These are phyloP conservation scores for Galaxea fascicularis DNA, from an alignment of 92 coral and sea anemone species.

Conservation along the genomic window DNA sequence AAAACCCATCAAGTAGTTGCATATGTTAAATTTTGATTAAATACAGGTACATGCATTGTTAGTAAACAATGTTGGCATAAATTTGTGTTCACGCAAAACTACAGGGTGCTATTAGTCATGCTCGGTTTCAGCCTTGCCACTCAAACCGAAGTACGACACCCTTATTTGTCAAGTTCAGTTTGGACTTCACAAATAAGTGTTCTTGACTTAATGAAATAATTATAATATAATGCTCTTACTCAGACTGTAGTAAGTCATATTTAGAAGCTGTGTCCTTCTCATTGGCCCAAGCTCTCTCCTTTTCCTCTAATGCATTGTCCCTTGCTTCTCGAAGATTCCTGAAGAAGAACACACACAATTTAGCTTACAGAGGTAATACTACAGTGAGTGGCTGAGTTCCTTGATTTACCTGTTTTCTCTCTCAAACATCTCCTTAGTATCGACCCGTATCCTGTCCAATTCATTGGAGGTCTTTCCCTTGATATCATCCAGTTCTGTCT, in stretches of 20 bases:
- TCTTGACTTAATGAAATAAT: too few species aligned
- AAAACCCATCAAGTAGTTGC: background rate
- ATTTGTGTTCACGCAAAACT: background rate
- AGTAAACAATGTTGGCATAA: too few species aligned
- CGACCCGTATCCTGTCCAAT: constrained; percentile 83
- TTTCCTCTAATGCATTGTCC: constrained; percentile 87
- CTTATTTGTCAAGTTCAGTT: too few species aligned
- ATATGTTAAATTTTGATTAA: background rate
- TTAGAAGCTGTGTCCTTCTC: constrained; percentile 80
- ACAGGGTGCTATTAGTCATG: too few species aligned
- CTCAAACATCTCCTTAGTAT: constrained; percentile 95
- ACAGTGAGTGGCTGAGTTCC: background rate
- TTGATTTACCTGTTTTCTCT: constrained; percentile 83
- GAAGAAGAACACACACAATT: background rate
- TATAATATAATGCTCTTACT: too few species aligned
- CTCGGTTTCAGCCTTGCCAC: too few species aligned
- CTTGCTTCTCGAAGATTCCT: constrained; percentile 87
- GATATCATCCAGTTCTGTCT: constrained; percentile 86
- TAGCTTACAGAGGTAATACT: background rate
- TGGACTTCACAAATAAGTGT: too few species aligned
- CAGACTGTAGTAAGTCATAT: constrained; percentile 85
- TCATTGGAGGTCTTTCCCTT: constrained; percentile 84
- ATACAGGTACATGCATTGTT: too few species aligned
- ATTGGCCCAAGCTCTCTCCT: constrained; percentile 78
- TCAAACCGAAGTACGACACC: too few species aligned